These are phyloP conservation scores for Cardiocondyla obscurior DNA, from an alignment of 1,140 invertebrate species.

Conservation along the genomic window DNA sequence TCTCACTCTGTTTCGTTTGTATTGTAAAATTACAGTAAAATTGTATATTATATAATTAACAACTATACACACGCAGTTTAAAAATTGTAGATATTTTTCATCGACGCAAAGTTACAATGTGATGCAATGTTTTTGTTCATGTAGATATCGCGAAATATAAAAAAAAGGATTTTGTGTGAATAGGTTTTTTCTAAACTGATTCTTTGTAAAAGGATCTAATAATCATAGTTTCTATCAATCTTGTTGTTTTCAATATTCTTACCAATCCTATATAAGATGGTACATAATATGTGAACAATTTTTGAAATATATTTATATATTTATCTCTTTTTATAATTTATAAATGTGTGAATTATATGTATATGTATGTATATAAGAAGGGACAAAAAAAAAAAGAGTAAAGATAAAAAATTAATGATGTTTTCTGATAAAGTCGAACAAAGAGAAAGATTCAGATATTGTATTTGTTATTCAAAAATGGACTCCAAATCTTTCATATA, in stretches of 20 bases:
- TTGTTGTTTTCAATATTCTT: conserved; percentile 60
- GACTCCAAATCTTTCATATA: no score
- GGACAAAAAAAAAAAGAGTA: no score
- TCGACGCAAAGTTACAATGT: conserved; percentile 81
- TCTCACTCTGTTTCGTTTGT: conserved; percentile 72
- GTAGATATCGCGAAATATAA: conserved; percentile 83
- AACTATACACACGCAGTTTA: conserved; percentile 71
- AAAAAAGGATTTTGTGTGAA: conserved; percentile 83
- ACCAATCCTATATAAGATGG: conserved; percentile 44
- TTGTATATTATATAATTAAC: conserved; percentile 79
- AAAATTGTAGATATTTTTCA: conserved; percentile 84
- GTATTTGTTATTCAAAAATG: no score
- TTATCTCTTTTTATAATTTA: neutral
- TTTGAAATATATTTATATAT: neutral
- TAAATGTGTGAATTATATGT: neutral
- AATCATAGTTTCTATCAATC: conserved; percentile 85
- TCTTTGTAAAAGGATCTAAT: conserved; percentile 85
- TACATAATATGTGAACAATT: neutral
- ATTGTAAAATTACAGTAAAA: conserved; percentile 76
- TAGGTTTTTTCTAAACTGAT: conserved; percentile 84
- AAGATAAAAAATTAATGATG: no score
- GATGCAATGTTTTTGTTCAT: conserved; percentile 84
- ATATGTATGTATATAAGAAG: neutral
- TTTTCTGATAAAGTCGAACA: no score
- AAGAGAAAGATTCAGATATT: no score